Evolutionary conservation across 92 coral and sea anemone species (phyloP).

Genomic region (Actinostola sp.): DNA sequence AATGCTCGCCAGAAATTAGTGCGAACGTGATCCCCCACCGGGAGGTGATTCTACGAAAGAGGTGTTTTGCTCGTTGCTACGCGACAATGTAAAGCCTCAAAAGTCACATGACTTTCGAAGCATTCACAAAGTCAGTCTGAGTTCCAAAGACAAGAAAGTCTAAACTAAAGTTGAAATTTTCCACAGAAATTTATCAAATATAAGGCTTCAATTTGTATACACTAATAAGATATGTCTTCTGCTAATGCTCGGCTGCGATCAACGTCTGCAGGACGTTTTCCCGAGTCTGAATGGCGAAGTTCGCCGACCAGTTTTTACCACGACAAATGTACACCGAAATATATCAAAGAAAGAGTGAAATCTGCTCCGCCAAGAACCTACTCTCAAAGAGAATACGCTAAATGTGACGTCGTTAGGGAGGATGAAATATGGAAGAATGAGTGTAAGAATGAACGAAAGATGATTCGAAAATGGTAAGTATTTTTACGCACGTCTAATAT

Average conservation of each 20-base stretch:
- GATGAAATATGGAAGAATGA: conserved; percentile 95
- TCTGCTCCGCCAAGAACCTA: conserved; percentile 82
- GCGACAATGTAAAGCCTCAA: conserved; percentile 37
- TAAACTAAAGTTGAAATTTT: not conserved
- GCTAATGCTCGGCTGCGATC: conserved; percentile 55
- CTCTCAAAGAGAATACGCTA: conserved; percentile 81
- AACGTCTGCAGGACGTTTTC: conserved; percentile 87
- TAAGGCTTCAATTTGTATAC: not conserved
- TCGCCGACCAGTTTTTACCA: conserved; percentile 81
- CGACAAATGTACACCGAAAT: conserved; percentile 80
- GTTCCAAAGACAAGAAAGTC: not conserved
- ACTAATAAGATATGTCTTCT: conserved; percentile 32
- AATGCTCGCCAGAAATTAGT: too few relatives aligned
- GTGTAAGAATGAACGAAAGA: conserved; percentile 79
- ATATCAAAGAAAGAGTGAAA: conserved; percentile 60
- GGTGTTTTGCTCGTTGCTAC: conserved; percentile 57
- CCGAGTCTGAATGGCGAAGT: conserved; percentile 50
- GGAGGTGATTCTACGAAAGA: not conserved
- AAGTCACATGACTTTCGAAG: conserved; percentile 60
- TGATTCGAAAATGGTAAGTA: conserved; percentile 83
- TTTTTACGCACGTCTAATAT: not conserved
- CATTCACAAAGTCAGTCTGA: conserved; percentile 6
- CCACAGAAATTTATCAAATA: not conserved
- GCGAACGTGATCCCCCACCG: too few relatives aligned
- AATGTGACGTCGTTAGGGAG: conserved; percentile 73